Base-by-base conservation (phyloP, 53 echinoderm and acorn worm genomes). In the Patiria pectinifera region DNA sequence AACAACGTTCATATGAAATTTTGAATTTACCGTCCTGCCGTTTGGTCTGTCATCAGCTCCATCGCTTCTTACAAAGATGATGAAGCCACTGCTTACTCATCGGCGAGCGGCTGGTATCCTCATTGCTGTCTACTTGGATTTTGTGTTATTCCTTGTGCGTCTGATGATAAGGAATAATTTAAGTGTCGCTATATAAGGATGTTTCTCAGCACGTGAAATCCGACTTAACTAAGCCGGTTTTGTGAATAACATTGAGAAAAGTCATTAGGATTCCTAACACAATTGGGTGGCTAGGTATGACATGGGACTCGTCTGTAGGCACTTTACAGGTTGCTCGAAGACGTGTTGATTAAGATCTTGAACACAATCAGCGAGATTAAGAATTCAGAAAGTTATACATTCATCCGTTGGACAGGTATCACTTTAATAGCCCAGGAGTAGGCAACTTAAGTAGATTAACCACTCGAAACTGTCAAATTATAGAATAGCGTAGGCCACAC, bases 401-500 rank as follows among this genome's bases (percentile, higher is more conserved):
- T 86, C 86, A 3, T 71, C 49, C 19, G 86, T 74, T 2, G 86
- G 86, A 48, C 58, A 86, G 58, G 45, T 86, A 49, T 86, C 86
- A 11, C 23, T 74, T 1, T 35, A 35, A 35, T 35, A 45, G 71
- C 8, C 74, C 86, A 46, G 86, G 71, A 21, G 86, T 86, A 23
- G 72, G 86, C 0, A 86, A 53, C 48, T 2, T 86, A 22, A 19
- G n/a, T 47, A 70, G 86, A 49, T 74, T 86, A 0, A 72, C 59
- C 18, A 86, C 86, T 10, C 21, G 86, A 21, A 24, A 86, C 53
- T 72, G 74, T 74, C 86, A 86, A 23, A n/a, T 74, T 1, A 35
- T n/a, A 48, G 11, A 62, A 53, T 86, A 7, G 75, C 86, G 0
- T 19, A n/a, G 2, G 75, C 53, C 23, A 6, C 26, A 19, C 23